Evolutionary conservation across 2,113 vertebrate species (phyloP), one percentile per base, ranked within the genome.

Genomic region (Urocitellus parryii): DNA sequence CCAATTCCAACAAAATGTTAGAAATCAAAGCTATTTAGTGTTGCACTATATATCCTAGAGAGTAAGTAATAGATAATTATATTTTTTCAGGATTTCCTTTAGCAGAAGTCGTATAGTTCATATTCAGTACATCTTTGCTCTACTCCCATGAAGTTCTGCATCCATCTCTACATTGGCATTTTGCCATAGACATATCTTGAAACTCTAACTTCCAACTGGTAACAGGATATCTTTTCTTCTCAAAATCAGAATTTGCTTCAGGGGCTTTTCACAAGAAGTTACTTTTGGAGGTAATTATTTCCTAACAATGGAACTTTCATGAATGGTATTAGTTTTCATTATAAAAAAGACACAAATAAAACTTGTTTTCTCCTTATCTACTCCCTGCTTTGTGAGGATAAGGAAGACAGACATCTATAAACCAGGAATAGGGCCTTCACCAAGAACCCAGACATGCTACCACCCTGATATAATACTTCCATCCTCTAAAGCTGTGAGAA

Each of bases 51-150:
- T 63, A 29, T 68, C 92, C 58, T 53, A 89, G 51, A 94, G 25
- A 89, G 39, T 16, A 68, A 45, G 76, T 89, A 85, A 68, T 86
- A 77, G 63, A 34, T 73, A 68, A 72, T 45, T 77, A 88, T 12
- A 39, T 85, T n/a, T 65, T 90, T 39, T 58, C 39, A 90, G 48
- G 34, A 92, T 90, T 78, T 94, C 56, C 48, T 96, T 74, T 73
- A 53, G 37, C 53, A 95, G 63, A 34, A 90, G 17, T 90, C 78
- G 82, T 24, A 89, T 78, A 92, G 92, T 42, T 80, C 67, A 74
- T 70, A 93, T 76, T 85, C 39, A 93, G 67, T 77, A 88, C 48
- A 53, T 22, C 10, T 95, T 17, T 34, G 56, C 16, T 87, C 2
- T 78, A 45, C 10, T 70, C 39, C n/a, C 32, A 56, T 80, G 61